Evolutionary conservation across 2,888 invertebrate genomes (phyloP).

Genomic region (Pyrgus malvae): DNA sequence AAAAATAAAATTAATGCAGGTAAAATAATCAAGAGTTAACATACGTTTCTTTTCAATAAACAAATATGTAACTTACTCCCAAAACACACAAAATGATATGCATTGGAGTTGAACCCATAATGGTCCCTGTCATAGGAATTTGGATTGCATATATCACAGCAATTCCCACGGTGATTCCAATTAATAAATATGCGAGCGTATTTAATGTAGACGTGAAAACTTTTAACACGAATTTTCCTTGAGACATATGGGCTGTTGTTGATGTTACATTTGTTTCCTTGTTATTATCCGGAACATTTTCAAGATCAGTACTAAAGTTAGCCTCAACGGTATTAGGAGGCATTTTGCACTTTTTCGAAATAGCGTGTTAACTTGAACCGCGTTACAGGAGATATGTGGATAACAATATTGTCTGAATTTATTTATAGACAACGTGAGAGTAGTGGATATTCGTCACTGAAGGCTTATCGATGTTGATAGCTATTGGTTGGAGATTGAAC

Average conservation of each 20-base stretch:
- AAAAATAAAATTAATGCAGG: constrained; percentile 18
- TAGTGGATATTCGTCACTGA: constrained; percentile 30
- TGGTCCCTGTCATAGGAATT: too few species aligned
- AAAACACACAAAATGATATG: constrained; percentile 63
- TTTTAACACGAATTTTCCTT: constrained; percentile 43
- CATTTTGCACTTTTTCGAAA: constrained; percentile 38
- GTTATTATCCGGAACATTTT: constrained; percentile 13
- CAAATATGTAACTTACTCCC: constrained; percentile 56
- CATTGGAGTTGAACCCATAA: constrained; percentile 45
- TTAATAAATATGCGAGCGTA: constrained; percentile 54
- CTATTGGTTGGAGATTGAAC: constrained; percentile 35
- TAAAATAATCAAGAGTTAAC: neutral
- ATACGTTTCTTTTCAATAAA: neutral
- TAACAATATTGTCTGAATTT: constrained; percentile 19
- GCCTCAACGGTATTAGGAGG: constrained; percentile 42
- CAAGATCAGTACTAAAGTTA: constrained; percentile 37
- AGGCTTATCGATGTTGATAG: constrained; percentile 47
- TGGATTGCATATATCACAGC: constrained; percentile 49
- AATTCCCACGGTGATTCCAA: constrained; percentile 55
- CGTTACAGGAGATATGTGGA: constrained; percentile 18
- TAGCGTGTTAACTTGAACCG: constrained; percentile 16
- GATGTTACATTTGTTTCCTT: constrained; percentile 27
- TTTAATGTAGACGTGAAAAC: constrained; percentile 53
- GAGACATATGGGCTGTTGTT: constrained; percentile 2
- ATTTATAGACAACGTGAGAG: constrained; percentile 37